A percentile compares a stretch with the other conserved stretches of the same genome.
These are phyloP conservation scores for Nettapus auritus DNA, from an alignment of 2,113 vertebrate species.

Conservation along the genomic window DNA sequence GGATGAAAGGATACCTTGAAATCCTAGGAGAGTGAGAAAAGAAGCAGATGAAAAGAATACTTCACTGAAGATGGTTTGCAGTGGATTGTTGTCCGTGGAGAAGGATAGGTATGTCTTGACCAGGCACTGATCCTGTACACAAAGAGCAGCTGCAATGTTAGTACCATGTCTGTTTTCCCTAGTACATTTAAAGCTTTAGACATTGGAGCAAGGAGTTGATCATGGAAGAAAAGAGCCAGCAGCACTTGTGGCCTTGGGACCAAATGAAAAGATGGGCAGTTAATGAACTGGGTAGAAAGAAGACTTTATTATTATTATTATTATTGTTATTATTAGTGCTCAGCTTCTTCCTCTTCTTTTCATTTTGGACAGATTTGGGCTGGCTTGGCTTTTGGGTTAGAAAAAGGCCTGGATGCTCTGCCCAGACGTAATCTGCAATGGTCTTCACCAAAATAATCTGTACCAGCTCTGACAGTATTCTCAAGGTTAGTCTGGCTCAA, in stretches of 20 bases:
- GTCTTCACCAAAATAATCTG: neutral
- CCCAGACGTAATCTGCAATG: neutral
- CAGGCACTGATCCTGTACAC: neutral
- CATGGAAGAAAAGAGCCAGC: neutral
- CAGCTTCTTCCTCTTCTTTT: neutral
- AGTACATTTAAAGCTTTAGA: neutral
- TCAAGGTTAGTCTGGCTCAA: neutral
- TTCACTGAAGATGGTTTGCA: neutral
- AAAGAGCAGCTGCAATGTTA: neutral
- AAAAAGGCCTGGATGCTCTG: neutral
- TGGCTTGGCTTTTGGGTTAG: neutral
- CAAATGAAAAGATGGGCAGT: neutral
- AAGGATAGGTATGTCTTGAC: neutral
- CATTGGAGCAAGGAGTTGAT: neutral
- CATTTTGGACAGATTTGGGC: neutral
- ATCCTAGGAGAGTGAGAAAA: slow-evolving; percentile 31
- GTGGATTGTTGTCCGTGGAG: neutral
- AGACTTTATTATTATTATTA: neutral
- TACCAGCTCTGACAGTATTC: neutral
- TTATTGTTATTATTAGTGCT: neutral
- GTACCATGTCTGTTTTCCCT: neutral
- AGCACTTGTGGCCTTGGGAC: neutral
- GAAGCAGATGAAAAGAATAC: slow-evolving; percentile 37
- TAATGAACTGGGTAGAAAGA: neutral
- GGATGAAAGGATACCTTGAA: slow-evolving; percentile 42